Percentiles rank a stretch among this genome's conserved stretches.
phyloP scores from a whole-genome alignment of 1,140 invertebrate species.

The Ganaspis sp. region DNA sequence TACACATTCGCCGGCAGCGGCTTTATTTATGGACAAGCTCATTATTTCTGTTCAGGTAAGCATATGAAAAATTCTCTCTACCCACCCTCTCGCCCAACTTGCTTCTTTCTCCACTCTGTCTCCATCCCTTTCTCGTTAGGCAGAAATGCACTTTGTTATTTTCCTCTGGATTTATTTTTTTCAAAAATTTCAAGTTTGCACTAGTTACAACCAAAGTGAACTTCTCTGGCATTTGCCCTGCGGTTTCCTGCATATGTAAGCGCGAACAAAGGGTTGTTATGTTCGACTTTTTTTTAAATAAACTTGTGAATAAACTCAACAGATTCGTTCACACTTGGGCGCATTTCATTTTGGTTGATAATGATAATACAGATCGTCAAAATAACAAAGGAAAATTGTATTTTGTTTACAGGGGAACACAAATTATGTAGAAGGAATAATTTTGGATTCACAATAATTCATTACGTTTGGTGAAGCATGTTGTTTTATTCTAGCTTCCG shows the following conservation, averaged over 20 bases:
- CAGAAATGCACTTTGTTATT: conserved; percentile 46
- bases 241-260: conserved; percentile 31
- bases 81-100: conserved; percentile 42
- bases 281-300: neutral
- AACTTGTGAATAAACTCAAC: neutral
- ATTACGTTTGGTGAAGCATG: no score
- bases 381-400: neutral
- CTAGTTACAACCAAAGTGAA: conserved; percentile 29
- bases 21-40: conserved; percentile 75
- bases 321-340: neutral
- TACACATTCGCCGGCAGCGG: conserved; percentile 69
- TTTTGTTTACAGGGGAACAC: no score
- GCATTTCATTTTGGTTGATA: neutral
- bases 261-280: conserved; percentile 26
- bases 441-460: no score
- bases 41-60: conserved; percentile 76
- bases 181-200: conserved; percentile 34
- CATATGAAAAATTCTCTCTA: conserved; percentile 73
- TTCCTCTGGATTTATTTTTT: conserved; percentile 34
- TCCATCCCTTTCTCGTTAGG: conserved; percentile 46
- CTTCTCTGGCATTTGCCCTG: conserved; percentile 35
- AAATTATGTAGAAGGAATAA: no score
- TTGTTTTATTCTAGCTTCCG: no score
- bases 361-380: neutral
- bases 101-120: conserved; percentile 40